Evolutionary conservation across 2,797 vertebrate genomes (phyloP), one percentile per base, ranked within the genome.

Genomic region (Anniella stebbinsi): DNA sequence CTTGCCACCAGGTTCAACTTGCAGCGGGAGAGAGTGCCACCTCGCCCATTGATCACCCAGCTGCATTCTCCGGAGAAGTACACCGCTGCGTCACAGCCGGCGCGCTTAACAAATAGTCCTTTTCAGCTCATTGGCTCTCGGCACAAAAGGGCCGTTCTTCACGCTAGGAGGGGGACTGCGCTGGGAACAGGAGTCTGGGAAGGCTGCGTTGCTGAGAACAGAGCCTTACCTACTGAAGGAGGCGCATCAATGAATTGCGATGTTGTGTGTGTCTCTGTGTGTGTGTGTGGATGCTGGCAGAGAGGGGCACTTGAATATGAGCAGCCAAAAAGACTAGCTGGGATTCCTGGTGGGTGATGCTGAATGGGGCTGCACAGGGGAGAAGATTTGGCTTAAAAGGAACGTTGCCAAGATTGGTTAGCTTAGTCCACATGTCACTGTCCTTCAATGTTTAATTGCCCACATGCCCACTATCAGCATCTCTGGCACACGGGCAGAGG

Each of bases 191-290:
- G 89, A 92, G 93, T 81, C 13, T 95, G 94, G 94, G 76, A 94
- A 94, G 8, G 2, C 10, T 84, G 94, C 92, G 93, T 90, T 5
- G 84, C 93, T 90, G 93, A 90, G 90, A 95, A 93, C 83, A 92
- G 90, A 95, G 91, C 11, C 78, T 91, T 92, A 90, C 94, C 88
- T 92, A 90, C 89, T 86, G 86, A 92, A 93, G 91, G 2, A 94
- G 92, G 83, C 88, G 93, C 93, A 94, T 94, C 93, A 91, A 95
- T 94, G 94, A 66, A 96, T 92, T 93, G 91, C 94, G 89, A 94
- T 0, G 54, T 93, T 92, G 90, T 23, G 60, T 63, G 60, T 63
- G 60, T 63, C 13, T 60, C 12, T 60, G 57, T 92, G 90, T 23
- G 60, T 63, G 60, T 63, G 60, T 63, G 87, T 66, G 90, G 2